These are phyloP conservation scores for Hypothenemus hampei DNA, from an alignment of 1,140 invertebrate species.

Conservation along the genomic window DNA sequence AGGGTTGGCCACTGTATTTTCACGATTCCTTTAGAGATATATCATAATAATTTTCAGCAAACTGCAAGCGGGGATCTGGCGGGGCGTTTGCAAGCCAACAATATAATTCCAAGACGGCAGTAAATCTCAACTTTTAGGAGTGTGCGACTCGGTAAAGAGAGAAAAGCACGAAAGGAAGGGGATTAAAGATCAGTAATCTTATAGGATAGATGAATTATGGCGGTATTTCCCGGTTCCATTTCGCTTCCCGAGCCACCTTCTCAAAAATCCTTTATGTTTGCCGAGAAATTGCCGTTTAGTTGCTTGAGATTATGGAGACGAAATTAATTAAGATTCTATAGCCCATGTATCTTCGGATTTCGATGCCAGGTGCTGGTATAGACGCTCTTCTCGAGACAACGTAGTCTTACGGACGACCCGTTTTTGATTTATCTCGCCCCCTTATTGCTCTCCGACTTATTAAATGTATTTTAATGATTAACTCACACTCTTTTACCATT, in stretches of 20 bases:
- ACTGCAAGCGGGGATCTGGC: constrained; percentile 41
- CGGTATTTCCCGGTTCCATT: constrained; percentile 45
- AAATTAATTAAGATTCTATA: constrained; percentile 47
- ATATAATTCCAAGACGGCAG: constrained; percentile 57
- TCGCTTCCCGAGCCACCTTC: constrained; percentile 44
- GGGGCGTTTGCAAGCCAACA: constrained; percentile 48
- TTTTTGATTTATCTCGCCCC: constrained; percentile 25
- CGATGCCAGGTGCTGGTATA: constrained; percentile 32
- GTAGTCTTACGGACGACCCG: constrained; percentile 18
- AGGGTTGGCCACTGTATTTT: too few species aligned
- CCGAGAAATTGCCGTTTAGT: constrained; percentile 46
- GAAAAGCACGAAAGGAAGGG: constrained; percentile 48
- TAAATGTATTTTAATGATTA: constrained; percentile 20
- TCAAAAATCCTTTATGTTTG: constrained; percentile 46
- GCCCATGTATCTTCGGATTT: constrained; percentile 43
- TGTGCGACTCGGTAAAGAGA: constrained; percentile 47
- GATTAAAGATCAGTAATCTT: constrained; percentile 73
- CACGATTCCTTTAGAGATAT: constrained; percentile 50
- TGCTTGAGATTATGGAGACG: constrained; percentile 42
- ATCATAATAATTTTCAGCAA: constrained; percentile 52
- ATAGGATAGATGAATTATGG: constrained; percentile 61
- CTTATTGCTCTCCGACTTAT: constrained; percentile 25
- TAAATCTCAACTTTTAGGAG: constrained; percentile 69
- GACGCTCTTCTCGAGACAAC: constrained; percentile 21
- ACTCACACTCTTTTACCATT: too few species aligned